Evolutionary conservation across 1,140 invertebrate genomes (phyloP).

Genomic region (Teleogryllus occipitalis): DNA sequence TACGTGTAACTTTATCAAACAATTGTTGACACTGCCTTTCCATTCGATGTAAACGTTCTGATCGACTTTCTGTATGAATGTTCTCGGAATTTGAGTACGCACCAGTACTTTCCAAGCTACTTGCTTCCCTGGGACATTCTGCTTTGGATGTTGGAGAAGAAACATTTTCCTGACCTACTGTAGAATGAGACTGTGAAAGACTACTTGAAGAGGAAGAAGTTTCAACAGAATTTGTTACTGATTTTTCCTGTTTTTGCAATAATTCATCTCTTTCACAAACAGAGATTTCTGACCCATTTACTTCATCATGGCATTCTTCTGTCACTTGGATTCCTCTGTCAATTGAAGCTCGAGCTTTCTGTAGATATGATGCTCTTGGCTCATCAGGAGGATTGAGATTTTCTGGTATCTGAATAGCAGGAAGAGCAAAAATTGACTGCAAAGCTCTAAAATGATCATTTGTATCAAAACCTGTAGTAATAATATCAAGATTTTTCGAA

Average conservation of each 20-base stretch:
- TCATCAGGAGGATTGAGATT: background rate
- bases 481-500: slow-evolving; percentile 16
- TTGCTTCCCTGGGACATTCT: background rate
- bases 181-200: background rate
- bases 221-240: background rate
- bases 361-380: background rate
- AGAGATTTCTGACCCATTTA: background rate
- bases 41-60: background rate
- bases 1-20: background rate
- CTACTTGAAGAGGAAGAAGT: background rate
- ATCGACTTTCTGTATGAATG: background rate
- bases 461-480: slow-evolving; percentile 8
- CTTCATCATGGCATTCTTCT: background rate
- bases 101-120: background rate
- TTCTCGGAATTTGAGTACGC: background rate
- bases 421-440: slow-evolving; percentile 19
- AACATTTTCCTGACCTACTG: background rate
- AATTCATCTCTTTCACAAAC: background rate
- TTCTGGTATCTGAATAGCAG: slow-evolving; percentile 17
- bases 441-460: slow-evolving; percentile 13
- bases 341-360: background rate
- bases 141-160: background rate
- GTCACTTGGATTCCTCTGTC: background rate
- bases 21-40: background rate
- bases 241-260: background rate